Percentiles rank a stretch among this genome's conserved stretches.
phyloP scores from a whole-genome alignment of 2,888 invertebrate species.

The Cerceris ruficornis region DNA sequence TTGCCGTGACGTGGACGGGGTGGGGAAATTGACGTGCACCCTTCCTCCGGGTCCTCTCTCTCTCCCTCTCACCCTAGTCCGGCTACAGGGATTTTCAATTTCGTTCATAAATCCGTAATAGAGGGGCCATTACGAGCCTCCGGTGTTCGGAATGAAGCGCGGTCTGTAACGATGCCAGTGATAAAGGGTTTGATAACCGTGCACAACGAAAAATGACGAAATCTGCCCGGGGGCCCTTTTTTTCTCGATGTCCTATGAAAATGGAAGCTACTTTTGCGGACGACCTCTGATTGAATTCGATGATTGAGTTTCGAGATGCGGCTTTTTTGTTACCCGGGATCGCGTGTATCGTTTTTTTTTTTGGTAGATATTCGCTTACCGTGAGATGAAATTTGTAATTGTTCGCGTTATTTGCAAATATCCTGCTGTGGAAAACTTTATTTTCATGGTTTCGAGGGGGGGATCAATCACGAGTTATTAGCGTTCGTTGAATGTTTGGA shows the following conservation, averaged over 20 bases:
- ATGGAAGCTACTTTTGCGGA: background rate
- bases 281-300: constrained; percentile 5
- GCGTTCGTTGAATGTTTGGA: no score
- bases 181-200: constrained; percentile 41
- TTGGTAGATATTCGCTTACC: background rate
- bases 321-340: background rate
- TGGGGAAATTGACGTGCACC: constrained; percentile 59
- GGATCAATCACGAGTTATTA: no score
- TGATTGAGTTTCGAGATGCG: background rate
- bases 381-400: background rate
- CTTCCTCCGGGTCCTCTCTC: background rate
- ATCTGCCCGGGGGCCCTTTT: background rate
- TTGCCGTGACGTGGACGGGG: constrained; percentile 51
- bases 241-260: background rate
- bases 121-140: constrained; percentile 60
- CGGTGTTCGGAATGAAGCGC: constrained; percentile 57
- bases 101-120: constrained; percentile 68
- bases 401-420: background rate
- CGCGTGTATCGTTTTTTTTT: background rate
- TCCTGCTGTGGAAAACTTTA: background rate
- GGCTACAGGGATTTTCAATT: constrained; percentile 66
- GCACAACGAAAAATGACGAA: constrained; percentile 43
- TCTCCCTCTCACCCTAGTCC: background rate
- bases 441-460: background rate
- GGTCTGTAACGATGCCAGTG: constrained; percentile 57